Base-by-base conservation (phyloP, 30 jellyfish, hydroid and myxozoan genomes). In the Phacellophora camtschatica region DNA sequence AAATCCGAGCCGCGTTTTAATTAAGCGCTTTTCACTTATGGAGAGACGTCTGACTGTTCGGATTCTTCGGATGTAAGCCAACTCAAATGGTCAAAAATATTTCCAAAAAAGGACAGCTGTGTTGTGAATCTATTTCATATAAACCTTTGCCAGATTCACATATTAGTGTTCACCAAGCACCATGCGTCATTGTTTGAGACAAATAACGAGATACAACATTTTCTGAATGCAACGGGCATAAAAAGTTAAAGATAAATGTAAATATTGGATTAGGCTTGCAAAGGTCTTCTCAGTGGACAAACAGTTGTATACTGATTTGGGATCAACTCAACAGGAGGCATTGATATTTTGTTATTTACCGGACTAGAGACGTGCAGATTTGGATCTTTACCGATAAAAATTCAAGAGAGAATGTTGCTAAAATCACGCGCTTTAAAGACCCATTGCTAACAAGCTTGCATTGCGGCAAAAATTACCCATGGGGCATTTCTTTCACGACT, bases 221-320 rank as follows among this genome's bases (percentile, higher is more conserved):
- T 72, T 63, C 86, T 50, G 65, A 72, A 50, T 72, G 71, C 86
- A 10, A 18, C 65, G 86, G 66, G 43, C 32, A 72, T 72, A 55
- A 39, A 50, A 65, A 72, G 54, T 72, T 27, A 72, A 56, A 67
- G 74, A 71, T 22, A 67, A 55, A 55, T 64, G 91, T 80, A 80
- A 80, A 80, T 80, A 80, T 80, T 80, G 84, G 91, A 80, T 80
- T 80, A 80, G 39, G 55, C 42, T 55, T 36, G 86, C 28, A 72
- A 72, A 23, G 32, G 45, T 65, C 45, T 51, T 33, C 86, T 23
- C 86, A 45, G 86, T 51, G 57, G 73, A 72, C n/a, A 51, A 36
- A 35, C 86, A 49, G 71, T 56, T 72, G 74, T 72, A 53, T 45
- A 74, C 51, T 16, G 56, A 46, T 46, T 46, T 46, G 61, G 61